Conservation (phyloP, 2,888 invertebrate species). For the Perithous albicinctus region DNA sequence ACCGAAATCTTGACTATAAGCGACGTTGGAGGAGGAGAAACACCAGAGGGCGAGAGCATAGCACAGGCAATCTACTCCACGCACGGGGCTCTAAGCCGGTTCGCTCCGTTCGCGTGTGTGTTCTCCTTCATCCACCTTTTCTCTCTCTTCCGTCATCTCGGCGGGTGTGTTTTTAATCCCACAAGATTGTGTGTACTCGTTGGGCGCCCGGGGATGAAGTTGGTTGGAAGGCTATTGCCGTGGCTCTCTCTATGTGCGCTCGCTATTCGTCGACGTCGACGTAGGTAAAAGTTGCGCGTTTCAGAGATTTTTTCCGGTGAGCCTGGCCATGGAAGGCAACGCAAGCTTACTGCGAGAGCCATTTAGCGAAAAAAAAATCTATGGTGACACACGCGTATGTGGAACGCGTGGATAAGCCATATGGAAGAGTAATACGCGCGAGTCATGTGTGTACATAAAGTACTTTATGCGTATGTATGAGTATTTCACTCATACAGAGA, state of each 20-base stretch:
- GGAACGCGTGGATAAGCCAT: slow-evolving; percentile 54
- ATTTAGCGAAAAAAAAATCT: slow-evolving; percentile 76
- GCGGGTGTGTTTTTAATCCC: slow-evolving; percentile 79
- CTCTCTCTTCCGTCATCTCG: slow-evolving; percentile 49
- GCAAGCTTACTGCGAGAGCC: slow-evolving; percentile 69
- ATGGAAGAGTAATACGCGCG: not conserved
- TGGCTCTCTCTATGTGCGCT: slow-evolving; percentile 29
- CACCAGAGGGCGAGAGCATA: slow-evolving; percentile 57
- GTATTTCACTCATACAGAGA: not conserved
- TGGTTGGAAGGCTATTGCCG: slow-evolving; percentile 53
- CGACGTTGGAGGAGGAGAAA: slow-evolving; percentile 48
- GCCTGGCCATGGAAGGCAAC: slow-evolving; percentile 49
- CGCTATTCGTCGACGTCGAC: slow-evolving; percentile 16
- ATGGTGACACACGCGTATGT: slow-evolving; percentile 69
- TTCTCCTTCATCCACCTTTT: slow-evolving; percentile 54
- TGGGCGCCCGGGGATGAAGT: slow-evolving; percentile 50
- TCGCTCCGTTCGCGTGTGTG: slow-evolving; percentile 64
- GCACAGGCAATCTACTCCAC: slow-evolving; percentile 75
- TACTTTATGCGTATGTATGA: not conserved
- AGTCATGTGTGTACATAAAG: slow-evolving; percentile 26
- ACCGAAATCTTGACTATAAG: slow-evolving; percentile 67
- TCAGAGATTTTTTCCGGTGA: slow-evolving; percentile 14
- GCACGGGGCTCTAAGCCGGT: slow-evolving; percentile 63
- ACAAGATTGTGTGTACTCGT: slow-evolving; percentile 78
- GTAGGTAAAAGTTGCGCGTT: slow-evolving; percentile 58